These are phyloP conservation scores for Eristalis pertinax DNA, from an alignment of 2,888 invertebrate species.

Conservation along the genomic window DNA sequence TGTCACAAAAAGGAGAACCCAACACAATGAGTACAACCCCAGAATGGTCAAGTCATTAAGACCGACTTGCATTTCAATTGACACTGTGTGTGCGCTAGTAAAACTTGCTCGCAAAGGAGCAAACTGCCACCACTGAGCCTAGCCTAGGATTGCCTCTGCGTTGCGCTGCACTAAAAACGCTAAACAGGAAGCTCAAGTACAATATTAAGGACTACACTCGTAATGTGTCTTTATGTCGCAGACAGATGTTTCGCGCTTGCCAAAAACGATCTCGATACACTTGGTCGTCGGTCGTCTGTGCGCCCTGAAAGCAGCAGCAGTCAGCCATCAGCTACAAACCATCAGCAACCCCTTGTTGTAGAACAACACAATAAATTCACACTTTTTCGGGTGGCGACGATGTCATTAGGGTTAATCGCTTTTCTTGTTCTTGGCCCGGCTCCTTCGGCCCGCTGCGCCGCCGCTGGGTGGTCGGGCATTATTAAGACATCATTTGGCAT, in stretches of 20 bases:
- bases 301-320: background rate
- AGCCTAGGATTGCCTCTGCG: background rate
- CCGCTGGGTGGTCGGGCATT: slow-evolving; percentile 12
- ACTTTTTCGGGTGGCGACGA: slow-evolving; percentile 50
- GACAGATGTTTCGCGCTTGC: slow-evolving; percentile 60
- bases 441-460: background rate
- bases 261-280: slow-evolving; percentile 45
- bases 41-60: slow-evolving; percentile 52
- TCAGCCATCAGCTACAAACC: background rate
- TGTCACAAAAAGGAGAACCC: background rate
- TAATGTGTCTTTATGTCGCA: slow-evolving; percentile 65
- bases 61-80: slow-evolving; percentile 59
- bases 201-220: slow-evolving; percentile 45
- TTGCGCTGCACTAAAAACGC: slow-evolving; percentile 1
- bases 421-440: slow-evolving; percentile 55
- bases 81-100: background rate
- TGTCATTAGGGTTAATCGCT: slow-evolving; percentile 71
- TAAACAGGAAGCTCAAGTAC: slow-evolving; percentile 35
- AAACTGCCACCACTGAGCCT: slow-evolving; percentile 35
- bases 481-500: slow-evolving; percentile 66
- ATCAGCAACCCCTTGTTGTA: slow-evolving; percentile 30
- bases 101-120: slow-evolving; percentile 28
- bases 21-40: background rate
- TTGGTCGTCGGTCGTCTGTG: background rate
- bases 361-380: slow-evolving; percentile 63